Evolutionary conservation across 1,140 invertebrate genomes (phyloP), one percentile per base, ranked within the genome.

Genomic region (Trichonephila clavata): DNA sequence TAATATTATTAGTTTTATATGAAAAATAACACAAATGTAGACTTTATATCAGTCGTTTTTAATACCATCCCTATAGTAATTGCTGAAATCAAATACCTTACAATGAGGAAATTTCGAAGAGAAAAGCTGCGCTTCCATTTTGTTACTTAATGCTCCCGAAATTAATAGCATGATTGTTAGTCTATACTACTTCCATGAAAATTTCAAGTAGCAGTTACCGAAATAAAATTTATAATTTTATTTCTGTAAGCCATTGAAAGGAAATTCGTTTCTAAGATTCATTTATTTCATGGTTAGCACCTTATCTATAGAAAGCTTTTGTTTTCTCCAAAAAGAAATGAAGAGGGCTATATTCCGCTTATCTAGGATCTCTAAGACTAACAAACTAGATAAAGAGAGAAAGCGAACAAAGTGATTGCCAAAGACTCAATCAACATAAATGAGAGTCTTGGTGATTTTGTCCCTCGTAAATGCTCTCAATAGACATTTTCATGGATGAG

Each of bases 401-500:
- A 24, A 68, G 60, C 0, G 20, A 61, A 18, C 60, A 18, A 61
- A 61, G 60, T n/a, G 65, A 24, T 68, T 68, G 65, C 65, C 65
- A 68, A 68, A 68, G 65, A 68, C 65, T 16, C 24, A 63, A 71
- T 77, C 71, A 77, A 77, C 32, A 7, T 77, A 18, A 39, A 32
- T 39, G 27, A 77, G 71, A 18, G 27, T 77, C 24, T 18, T 18
- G 71, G 2, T 77, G 71, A 77, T 77, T 77, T 16, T 32, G 27
- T 39, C 24, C 16, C 16, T 77, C 71, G 24, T 77, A 39, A 77
- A 39, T 39, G 32, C 27, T 77, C 21, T 77, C 32, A 14, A 77
- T 77, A 39, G 65, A 68, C 65, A 24, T 68, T 68, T 68, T 68
- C 65, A 68, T 68, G 65, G 27, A 77, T 18, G 71, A 77, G 71